Evolutionary conservation across 2,888 invertebrate genomes (phyloP).

Genomic region (Hirtodrosophila confusa): DNA sequence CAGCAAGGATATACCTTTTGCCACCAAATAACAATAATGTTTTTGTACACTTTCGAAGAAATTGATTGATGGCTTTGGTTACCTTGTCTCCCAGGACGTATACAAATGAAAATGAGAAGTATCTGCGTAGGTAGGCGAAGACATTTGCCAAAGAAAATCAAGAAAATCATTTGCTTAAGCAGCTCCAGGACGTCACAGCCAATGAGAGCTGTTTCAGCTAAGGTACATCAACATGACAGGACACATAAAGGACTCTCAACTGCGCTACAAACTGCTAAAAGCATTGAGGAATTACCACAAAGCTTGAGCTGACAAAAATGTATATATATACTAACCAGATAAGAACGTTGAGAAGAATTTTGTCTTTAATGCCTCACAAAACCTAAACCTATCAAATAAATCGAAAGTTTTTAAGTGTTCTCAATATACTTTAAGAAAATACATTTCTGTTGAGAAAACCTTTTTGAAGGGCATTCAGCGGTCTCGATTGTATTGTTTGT

Average conservation of each 20-base stretch:
- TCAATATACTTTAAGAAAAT: no score
- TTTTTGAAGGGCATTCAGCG: conserved; percentile 2
- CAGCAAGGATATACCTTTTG: conserved; percentile 36
- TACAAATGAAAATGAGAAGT: conserved; percentile 47
- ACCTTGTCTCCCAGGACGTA: conserved; percentile 34
- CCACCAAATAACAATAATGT: conserved; percentile 51
- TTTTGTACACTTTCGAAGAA: conserved; percentile 55
- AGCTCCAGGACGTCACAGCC: conserved; percentile 34
- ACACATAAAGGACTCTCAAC: conserved; percentile 23
- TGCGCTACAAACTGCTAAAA: conserved; percentile 7
- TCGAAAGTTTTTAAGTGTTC: no score
- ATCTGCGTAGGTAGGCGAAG: conserved; percentile 31
- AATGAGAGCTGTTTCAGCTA: conserved; percentile 39
- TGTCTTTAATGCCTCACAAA: no score
- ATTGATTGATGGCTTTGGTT: conserved; percentile 69
- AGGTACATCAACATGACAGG: conserved; percentile 45
- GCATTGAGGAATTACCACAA: conserved; percentile 9
- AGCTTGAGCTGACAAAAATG: background rate
- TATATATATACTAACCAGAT: no score
- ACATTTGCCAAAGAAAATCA: conserved; percentile 58
- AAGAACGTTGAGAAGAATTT: background rate
- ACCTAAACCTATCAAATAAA: no score
- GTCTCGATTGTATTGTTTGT: background rate
- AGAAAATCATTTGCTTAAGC: conserved; percentile 58
- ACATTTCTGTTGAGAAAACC: background rate